A percentile compares a stretch with the other conserved stretches of the same genome.
These are phyloP conservation scores for Pimpla rufipes DNA, from an alignment of 2,888 invertebrate genomes.

Conservation along the genomic window DNA sequence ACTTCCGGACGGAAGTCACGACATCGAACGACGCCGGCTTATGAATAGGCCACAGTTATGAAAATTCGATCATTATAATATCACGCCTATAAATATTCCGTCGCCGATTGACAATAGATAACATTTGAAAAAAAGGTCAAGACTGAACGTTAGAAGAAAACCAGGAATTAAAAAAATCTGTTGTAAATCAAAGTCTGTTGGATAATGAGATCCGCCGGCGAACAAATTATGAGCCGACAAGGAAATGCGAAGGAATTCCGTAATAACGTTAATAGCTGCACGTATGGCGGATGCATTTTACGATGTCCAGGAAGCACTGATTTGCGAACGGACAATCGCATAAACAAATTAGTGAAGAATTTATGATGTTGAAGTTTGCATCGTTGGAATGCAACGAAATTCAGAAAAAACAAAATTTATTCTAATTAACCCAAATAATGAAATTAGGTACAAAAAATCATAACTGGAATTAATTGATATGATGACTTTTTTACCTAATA, in stretches of 20 bases:
- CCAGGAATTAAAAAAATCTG: not conserved
- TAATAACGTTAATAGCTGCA: constrained; percentile 15
- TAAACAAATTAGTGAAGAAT: not conserved
- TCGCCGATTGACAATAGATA: not conserved
- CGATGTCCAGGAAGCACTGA: not conserved
- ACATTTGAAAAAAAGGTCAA: not conserved
- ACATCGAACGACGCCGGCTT: constrained; percentile 25
- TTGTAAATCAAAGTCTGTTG: not conserved
- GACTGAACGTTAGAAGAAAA: not conserved
- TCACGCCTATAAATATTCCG: not conserved
- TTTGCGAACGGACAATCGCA: not conserved
- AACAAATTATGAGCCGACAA: not conserved
- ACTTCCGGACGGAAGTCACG: constrained; percentile 63
- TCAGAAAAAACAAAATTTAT: too few relatives aligned
- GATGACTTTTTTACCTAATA: too few relatives aligned
- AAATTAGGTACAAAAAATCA: too few relatives aligned
- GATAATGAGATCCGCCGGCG: not conserved
- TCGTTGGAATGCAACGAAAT: too few relatives aligned
- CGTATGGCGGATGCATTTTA: constrained; percentile 15
- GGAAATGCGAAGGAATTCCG: constrained; percentile 14
- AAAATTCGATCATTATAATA: not conserved
- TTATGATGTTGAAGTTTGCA: too few relatives aligned
- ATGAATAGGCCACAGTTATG: constrained; percentile 3
- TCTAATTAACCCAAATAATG: too few relatives aligned
- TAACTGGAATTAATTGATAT: too few relatives aligned